Percentiles rank a stretch among this genome's conserved stretches.
Evolutionary conservation across 2,888 invertebrate species (phyloP).

Genomic region (Tipula lateralis): DNA sequence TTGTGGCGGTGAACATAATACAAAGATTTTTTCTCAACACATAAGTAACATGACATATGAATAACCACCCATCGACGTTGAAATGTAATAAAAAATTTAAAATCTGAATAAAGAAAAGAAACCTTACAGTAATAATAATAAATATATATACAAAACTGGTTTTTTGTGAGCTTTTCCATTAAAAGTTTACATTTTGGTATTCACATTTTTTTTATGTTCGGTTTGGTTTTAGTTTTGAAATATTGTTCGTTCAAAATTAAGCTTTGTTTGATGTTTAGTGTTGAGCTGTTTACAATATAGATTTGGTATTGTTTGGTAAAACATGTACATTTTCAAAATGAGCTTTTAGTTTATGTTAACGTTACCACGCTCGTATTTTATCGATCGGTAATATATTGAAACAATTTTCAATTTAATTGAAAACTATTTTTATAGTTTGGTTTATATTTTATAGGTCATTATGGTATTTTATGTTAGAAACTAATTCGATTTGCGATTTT

Average conservation of each 20-base stretch:
- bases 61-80: background rate
- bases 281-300: background rate
- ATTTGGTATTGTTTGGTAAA: background rate
- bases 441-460: background rate
- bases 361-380: background rate
- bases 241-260: background rate
- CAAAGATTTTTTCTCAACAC: background rate
- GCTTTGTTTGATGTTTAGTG: background rate
- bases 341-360: background rate
- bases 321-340: background rate
- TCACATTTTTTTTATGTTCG: background rate
- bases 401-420: background rate
- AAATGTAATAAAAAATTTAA: background rate
- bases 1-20: background rate
- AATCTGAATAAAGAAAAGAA: background rate
- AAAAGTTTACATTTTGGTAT: background rate
- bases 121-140: background rate
- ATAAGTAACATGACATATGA: background rate
- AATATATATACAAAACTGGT: background rate
- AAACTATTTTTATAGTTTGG: background rate
- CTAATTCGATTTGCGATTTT: too few relatives aligned
- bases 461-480: background rate
- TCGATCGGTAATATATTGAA: background rate
- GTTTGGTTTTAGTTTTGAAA: background rate
- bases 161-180: background rate